Evolutionary conservation across 2,113 vertebrate genomes (phyloP).

Genomic region (Isichthys henryi): DNA sequence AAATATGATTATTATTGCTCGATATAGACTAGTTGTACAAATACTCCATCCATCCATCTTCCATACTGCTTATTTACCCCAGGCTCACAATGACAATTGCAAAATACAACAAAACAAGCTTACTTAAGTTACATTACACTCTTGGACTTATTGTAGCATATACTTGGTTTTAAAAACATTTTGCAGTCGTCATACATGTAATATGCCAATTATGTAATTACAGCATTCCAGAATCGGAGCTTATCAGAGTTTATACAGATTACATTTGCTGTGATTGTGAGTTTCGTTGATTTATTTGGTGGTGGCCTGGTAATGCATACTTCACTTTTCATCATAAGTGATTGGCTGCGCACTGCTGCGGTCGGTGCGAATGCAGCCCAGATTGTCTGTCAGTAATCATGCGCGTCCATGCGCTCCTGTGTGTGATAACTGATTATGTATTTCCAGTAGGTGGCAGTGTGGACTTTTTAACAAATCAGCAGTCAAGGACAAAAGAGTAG

Average conservation of each 20-base stretch:
- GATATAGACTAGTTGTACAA: neutral
- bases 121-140: neutral
- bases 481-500: neutral
- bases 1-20: neutral
- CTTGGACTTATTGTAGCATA: neutral
- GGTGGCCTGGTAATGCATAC: neutral
- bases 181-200: neutral
- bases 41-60: neutral
- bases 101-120: neutral
- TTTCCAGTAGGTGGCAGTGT: neutral
- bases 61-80: neutral
- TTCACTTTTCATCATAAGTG: neutral
- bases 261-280: neutral
- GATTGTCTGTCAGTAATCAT: neutral
- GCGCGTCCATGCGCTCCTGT: neutral
- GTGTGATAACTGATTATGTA: neutral
- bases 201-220: neutral
- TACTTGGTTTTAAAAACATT: neutral
- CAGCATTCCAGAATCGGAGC: neutral
- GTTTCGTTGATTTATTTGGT: neutral
- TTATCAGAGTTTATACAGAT: neutral
- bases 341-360: neutral
- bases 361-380: neutral
- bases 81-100: neutral
- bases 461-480: neutral